Percentiles rank a stretch among this genome's conserved stretches.
phyloP scores from a whole-genome alignment of 2,888 invertebrate species.

The Chorisops tibialis region DNA sequence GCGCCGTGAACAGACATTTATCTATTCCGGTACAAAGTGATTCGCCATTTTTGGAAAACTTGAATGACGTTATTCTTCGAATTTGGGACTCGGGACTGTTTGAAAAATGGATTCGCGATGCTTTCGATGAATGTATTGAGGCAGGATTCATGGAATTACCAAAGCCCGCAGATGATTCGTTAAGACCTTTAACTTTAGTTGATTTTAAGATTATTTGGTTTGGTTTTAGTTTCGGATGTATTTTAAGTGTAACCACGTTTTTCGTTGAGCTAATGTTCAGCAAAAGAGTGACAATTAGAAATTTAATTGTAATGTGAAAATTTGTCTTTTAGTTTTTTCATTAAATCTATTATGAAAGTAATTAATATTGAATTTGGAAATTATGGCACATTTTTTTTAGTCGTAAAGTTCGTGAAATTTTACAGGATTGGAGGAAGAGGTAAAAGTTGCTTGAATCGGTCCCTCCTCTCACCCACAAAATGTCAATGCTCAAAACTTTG shows the following conservation, averaged over 20 bases:
- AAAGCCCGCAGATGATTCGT: neutral
- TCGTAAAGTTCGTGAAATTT: too few relatives aligned
- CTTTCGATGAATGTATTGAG: neutral
- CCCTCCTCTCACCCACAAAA: too few relatives aligned
- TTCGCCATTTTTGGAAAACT: neutral
- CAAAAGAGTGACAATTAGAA: too few relatives aligned
- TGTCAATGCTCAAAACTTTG: too few relatives aligned
- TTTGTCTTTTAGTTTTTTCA: too few relatives aligned
- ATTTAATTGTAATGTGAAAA: too few relatives aligned
- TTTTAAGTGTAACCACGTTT: neutral
- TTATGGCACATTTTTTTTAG: too few relatives aligned
- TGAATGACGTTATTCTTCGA: neutral
- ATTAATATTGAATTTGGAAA: too few relatives aligned
- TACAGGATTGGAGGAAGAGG: too few relatives aligned
- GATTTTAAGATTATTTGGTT: constrained; percentile 1
- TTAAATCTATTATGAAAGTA: too few relatives aligned
- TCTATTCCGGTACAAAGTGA: neutral
- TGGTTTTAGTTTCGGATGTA: neutral
- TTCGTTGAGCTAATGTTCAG: neutral
- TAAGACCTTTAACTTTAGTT: neutral
- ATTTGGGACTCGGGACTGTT: neutral
- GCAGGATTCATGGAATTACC: neutral
- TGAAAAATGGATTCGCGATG: neutral
- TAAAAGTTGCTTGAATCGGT: too few relatives aligned
- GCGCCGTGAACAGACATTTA: neutral